Base-by-base conservation (phyloP, 2,797 vertebrate species). In the Girardinus metallicus region DNA sequence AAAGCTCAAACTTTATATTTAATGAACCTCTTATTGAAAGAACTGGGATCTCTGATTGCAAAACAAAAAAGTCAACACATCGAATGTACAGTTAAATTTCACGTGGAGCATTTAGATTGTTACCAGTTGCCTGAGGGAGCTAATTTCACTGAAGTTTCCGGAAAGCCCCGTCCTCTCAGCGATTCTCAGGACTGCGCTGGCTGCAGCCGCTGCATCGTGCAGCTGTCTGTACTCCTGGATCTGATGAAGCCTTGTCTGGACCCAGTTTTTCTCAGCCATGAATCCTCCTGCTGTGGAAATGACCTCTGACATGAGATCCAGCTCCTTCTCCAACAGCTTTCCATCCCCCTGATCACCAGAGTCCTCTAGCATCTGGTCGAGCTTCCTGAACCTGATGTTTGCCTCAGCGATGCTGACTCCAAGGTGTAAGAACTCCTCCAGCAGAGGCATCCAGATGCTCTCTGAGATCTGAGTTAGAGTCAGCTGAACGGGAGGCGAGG, bases 141-240 rank as follows among this genome's bases (percentile, higher is more conserved):
- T 0, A 12, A 96, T 95, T 46, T 90, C 80, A 0, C 34, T 29
- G 78, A 96, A 96, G 80, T 92, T 83, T 44, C 96, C 96, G 4
- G 83, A 80, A 10, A 96, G 93, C 0, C 11, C 1, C 82, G 95
- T 82, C 47, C 62, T 75, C 5, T 84, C 64, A 12, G 89, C 91
- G 0, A 95, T 93, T 0, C 75, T 87, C 84, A 95, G 83, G 5
- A 96, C 64, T 0, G 85, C 88, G 0, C 73, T 75, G 51, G 95
- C 94, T 49, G 95, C 89, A 41, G 91, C 92, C 0, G 92, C 91
- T 0, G 95, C 94, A 74, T 82, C 51, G 0, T 83, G 76, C 34
- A 96, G 91, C 71, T 88, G 85, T 12, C 86, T 91, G 3, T 96
- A 96, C 75, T 94, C 76, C 86, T 91, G 91, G 80, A 96, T 95